These are phyloP conservation scores for Murina feae DNA, from an alignment of 2,113 vertebrate species.

Conservation along the genomic window DNA sequence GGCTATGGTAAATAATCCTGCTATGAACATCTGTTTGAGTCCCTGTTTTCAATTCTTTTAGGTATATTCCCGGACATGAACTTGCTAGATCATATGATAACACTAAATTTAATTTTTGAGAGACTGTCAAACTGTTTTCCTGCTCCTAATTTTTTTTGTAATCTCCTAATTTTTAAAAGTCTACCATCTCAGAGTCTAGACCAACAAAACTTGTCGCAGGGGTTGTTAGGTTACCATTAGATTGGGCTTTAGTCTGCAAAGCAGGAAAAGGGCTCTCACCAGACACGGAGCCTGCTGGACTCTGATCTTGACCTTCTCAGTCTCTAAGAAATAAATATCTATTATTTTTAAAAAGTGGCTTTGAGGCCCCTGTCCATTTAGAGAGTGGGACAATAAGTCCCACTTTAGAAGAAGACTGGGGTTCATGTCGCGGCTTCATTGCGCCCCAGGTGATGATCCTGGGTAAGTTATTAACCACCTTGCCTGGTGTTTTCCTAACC, in stretches of 20 bases:
- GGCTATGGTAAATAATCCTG: neutral
- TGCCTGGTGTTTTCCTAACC: neutral
- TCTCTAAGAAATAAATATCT: neutral
- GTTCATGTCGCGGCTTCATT: neutral
- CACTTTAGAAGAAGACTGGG: neutral
- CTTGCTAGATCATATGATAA: neutral
- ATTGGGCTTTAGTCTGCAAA: neutral
- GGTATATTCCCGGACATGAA: neutral
- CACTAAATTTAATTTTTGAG: neutral
- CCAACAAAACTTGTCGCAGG: neutral
- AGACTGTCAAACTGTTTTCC: neutral
- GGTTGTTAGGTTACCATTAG: neutral
- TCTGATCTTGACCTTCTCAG: neutral
- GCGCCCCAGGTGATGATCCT: neutral
- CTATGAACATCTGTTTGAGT: neutral
- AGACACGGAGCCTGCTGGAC: rapidly evolving
- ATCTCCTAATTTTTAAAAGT: neutral
- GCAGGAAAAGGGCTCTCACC: neutral
- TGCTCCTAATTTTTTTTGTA: neutral
- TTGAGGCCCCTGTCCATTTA: neutral
- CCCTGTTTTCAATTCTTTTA: neutral
- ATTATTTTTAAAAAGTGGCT: neutral
- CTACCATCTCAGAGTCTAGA: neutral
- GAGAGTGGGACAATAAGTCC: neutral
- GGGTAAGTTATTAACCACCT: neutral